Evolutionary conservation across 2,797 vertebrate genomes (phyloP).

Genomic region (Cuniculus paca): DNA sequence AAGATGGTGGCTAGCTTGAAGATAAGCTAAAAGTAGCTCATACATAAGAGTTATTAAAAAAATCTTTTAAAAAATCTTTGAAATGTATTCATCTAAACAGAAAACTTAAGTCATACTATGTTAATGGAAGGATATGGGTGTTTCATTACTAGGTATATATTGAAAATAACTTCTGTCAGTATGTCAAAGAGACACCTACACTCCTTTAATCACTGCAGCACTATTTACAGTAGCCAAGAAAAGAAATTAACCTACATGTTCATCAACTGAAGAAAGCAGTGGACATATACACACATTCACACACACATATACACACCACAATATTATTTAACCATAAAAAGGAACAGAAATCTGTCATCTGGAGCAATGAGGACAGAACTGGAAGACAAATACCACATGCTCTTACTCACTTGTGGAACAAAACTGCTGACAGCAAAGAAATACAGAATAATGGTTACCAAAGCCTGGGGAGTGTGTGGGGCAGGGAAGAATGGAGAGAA

Average conservation of each 20-base stretch:
- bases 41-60: background rate
- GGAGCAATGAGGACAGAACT: background rate
- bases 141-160: background rate
- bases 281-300: too few relatives aligned
- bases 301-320: background rate
- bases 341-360: background rate
- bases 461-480: background rate
- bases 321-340: background rate
- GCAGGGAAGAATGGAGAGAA: background rate
- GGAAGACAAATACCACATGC: background rate
- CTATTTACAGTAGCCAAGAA: too few relatives aligned
- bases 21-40: background rate
- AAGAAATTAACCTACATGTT: too few relatives aligned
- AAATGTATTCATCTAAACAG: constrained; percentile 31
- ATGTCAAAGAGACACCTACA: too few relatives aligned
- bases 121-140: background rate
- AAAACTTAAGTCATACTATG: background rate
- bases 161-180: background rate
- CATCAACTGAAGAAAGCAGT: too few relatives aligned
- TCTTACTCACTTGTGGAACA: background rate
- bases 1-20: background rate
- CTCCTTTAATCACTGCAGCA: too few relatives aligned
- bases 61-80: background rate
- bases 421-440: background rate
- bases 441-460: background rate